Evolutionary conservation across 1,140 invertebrate species (phyloP).

Genomic region (Drosophila chauvacae): DNA sequence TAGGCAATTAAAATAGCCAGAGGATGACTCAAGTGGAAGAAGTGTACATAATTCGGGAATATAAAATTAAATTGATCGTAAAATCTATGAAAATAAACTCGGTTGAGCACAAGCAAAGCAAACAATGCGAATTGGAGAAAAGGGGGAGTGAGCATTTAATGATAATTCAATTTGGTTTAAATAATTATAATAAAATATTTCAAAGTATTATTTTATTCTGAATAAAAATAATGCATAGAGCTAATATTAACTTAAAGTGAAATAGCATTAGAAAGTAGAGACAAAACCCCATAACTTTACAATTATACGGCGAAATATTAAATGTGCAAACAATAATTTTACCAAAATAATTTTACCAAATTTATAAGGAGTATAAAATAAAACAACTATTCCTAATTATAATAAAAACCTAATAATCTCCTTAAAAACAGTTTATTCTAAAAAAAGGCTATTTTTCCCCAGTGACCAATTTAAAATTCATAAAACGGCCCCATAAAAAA

Average conservation of each 20-base stretch:
- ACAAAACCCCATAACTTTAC: too few species aligned
- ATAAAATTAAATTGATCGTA: conserved; percentile 22
- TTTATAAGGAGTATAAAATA: not conserved
- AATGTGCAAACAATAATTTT: too few species aligned
- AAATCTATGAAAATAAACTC: conserved; percentile 13
- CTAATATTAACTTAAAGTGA: too few species aligned
- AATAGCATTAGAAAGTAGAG: too few species aligned
- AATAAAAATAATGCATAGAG: too few species aligned
- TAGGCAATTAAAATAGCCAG: conserved; percentile 44
- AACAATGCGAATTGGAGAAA: not conserved
- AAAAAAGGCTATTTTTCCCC: not conserved
- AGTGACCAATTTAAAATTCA: conserved; percentile 22
- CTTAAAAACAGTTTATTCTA: not conserved
- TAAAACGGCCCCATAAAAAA: conserved; percentile 24
- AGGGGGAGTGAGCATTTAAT: not conserved
- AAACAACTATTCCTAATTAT: not conserved
- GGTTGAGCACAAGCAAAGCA: not conserved
- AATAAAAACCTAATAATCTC: conserved; percentile 29
- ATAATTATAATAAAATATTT: not conserved
- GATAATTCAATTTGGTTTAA: not conserved
- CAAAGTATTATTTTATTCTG: not conserved
- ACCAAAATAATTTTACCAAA: too few species aligned
- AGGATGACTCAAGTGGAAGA: conserved; percentile 12
- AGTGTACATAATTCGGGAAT: conserved; percentile 1
- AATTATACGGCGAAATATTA: too few species aligned